Conservation (phyloP, 2,113 vertebrate genomes). For the Ellobius talpinus region DNA sequence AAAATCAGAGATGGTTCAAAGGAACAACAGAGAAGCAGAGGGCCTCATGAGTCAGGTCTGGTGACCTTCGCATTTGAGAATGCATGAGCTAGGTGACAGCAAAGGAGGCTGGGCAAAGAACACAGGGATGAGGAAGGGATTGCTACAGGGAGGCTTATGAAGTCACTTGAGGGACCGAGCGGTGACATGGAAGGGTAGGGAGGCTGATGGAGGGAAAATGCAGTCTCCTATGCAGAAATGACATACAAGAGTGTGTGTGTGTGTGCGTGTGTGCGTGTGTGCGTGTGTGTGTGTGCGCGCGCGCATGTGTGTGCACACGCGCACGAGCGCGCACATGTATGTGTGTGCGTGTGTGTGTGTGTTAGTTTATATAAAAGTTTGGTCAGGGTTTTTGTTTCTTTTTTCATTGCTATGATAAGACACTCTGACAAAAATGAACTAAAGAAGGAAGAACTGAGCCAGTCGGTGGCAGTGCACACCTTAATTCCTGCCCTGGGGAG, state of each 20-base stretch:
- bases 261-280: neutral
- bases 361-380: neutral
- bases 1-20: neutral
- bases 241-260: neutral
- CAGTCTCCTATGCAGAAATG: too few species aligned
- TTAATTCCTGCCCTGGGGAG: too few species aligned
- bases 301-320: neutral
- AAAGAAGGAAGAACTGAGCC: too few species aligned
- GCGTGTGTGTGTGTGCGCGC: neutral
- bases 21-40: neutral
- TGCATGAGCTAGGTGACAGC: neutral
- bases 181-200: neutral
- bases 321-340: too few species aligned
- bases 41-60: neutral
- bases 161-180: neutral
- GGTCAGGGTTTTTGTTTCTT: neutral
- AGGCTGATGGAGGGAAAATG: neutral
- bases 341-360: neutral
- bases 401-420: neutral
- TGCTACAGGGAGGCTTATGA: rapidly evolving
- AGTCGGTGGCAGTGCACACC: too few species aligned
- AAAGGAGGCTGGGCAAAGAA: neutral
- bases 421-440: neutral
- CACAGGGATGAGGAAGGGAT: neutral
- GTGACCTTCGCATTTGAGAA: neutral